Percentiles rank a stretch among this genome's conserved stretches.
These are phyloP conservation scores for Chitala chitala DNA, from an alignment of 2,113 vertebrate species.

Conservation along the genomic window DNA sequence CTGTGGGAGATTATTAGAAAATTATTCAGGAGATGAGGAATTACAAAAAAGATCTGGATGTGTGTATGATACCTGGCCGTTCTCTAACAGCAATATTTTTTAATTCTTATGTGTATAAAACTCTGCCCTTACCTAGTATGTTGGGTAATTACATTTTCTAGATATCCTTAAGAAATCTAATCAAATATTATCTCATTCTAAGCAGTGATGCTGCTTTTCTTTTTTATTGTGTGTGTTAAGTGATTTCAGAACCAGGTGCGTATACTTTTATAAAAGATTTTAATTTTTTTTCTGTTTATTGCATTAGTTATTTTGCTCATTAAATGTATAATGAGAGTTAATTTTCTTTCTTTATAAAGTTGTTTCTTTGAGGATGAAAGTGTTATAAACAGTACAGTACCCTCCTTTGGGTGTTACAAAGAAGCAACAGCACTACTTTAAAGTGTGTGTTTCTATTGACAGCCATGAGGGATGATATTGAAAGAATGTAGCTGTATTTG, in stretches of 20 bases:
- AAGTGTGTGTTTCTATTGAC: not conserved
- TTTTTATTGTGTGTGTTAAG: no score
- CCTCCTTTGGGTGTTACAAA: no score
- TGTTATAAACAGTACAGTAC: no score
- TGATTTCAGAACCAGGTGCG: no score
- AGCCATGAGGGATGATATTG: not conserved
- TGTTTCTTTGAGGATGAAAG: no score
- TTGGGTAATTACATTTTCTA: not conserved
- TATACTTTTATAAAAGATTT: no score
- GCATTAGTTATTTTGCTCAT: no score
- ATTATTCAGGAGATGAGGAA: not conserved
- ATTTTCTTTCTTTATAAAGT: no score
- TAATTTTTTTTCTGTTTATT: no score
- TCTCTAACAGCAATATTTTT: not conserved
- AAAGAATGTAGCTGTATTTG: not conserved
- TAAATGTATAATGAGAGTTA: no score
- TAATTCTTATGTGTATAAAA: not conserved
- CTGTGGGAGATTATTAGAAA: not conserved
- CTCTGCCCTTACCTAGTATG: not conserved
- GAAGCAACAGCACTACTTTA: no score
- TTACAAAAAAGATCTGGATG: not conserved
- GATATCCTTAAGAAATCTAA: constrained; percentile 1
- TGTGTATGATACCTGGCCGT: not conserved
- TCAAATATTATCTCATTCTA: not conserved
- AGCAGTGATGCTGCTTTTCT: no score